phyloP scores from a whole-genome alignment of 2,888 invertebrate genomes.

The Phaedon cochleariae region DNA sequence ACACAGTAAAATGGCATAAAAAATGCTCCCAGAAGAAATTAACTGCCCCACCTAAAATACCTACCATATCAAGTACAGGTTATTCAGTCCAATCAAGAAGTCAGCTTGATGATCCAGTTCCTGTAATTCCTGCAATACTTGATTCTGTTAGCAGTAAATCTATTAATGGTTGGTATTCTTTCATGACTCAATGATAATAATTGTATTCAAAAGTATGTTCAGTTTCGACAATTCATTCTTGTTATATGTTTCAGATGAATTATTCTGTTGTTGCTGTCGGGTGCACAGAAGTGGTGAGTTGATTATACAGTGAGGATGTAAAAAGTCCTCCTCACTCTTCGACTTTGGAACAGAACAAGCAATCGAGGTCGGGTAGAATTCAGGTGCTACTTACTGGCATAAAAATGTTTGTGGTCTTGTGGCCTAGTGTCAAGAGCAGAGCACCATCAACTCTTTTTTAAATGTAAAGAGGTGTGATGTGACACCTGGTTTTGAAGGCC shows the following conservation, averaged over 20 bases:
- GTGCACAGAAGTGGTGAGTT: constrained; percentile 13
- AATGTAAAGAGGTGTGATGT: no score
- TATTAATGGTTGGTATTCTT: not conserved
- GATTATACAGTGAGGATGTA: no score
- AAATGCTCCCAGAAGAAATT: not conserved
- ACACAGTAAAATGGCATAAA: not conserved
- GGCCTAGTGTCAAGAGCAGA: no score
- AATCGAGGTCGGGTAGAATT: no score
- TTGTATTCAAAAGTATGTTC: not conserved
- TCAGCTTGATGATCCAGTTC: not conserved
- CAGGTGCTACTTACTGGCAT: no score
- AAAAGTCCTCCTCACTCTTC: no score
- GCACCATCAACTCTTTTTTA: no score
- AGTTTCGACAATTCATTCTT: constrained; percentile 1
- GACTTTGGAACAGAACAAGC: no score
- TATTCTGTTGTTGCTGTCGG: constrained; percentile 1
- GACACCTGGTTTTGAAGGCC: no score
- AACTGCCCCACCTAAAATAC: not conserved
- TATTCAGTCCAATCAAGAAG: not conserved
- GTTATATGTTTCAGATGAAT: not conserved
- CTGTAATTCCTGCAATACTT: not conserved
- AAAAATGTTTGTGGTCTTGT: no score
- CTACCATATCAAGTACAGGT: not conserved
- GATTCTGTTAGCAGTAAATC: not conserved
- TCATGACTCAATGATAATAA: not conserved